Evolutionary conservation across 2,113 vertebrate genomes (phyloP), one percentile per base, ranked within the genome.

Genomic region (Pandion haliaetus): DNA sequence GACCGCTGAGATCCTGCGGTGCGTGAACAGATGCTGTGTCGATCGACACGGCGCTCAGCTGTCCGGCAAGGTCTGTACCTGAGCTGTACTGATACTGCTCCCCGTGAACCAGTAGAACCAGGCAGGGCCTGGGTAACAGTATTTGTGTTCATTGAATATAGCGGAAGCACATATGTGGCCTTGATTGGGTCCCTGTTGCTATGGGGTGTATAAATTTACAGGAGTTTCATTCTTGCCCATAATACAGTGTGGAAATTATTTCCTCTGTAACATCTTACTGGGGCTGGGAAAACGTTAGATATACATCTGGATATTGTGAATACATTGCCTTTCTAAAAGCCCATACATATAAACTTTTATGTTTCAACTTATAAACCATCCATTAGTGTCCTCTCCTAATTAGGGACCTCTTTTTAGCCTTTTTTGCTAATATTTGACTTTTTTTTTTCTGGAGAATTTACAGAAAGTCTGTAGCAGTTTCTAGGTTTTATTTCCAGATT

Each of bases 191-290:
- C 16, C 40, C 34, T 66, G 26, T 11, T 38, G 5, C 36, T 49
- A 14, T 12, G 24, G 7, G 32, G 7, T 3, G 9, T 17, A 14
- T 50, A 23, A 18, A 86, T 55, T 34, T 42, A 7, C 15, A 34
- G 9, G 34, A 18, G 29, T 61, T 82, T 88, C 31, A 3, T 29
- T 84, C 45, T 49, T 1, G 1, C 7, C 42, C 9, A 0, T 8
- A 10, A 8, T 2, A 6, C 17, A 8, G 5, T 0, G 0, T 36
- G 62, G 49, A 26, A n/a, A 3, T 66, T 15, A 3, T 28, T 52
- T 88, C 24, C 57, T 74, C 65, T 65, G 16, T 23, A 31, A 10
- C 25, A 8, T 23, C 42, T 47, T 52, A 5, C 44, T 31, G 36
- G 42, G 34, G 25, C 19, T 81, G 57, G 79, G 73, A 38, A 50